Evolutionary conservation across 2,113 vertebrate genomes (phyloP), one percentile per base, ranked within the genome.

Genomic region (Salvelinus sp.): DNA sequence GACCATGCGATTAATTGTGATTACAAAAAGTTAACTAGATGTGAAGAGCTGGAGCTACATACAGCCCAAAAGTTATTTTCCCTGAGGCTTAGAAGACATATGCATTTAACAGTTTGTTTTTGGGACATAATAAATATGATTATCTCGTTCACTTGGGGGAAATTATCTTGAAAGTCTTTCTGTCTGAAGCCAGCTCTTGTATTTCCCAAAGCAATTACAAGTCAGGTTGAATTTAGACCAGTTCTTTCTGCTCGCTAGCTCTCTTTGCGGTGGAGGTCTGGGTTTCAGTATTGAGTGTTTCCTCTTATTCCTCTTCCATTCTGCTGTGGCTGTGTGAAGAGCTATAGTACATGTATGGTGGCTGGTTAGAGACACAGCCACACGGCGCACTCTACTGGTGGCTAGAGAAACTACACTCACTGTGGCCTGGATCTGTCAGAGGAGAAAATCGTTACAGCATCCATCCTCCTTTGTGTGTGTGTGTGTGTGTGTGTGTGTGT

Each of bases 381-480:
- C 85, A 86, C 87, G 92, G 88, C 87, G 70, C 90, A 76, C 90
- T 92, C 93, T 93, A 80, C 85, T 92, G 93, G 86, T 30, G 18
- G 57, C 5, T 62, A 50, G 16, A 23, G 0, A 27, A 75, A 83
- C 0, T n/a, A 69, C 82, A 73, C 5, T 33, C 4, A 66, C 65
- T 70, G 69, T 70, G 66, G 47, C 38, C 58, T 74, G 25, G 7
- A 70, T 72, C 14, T 84, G 69, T 81, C 57, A 64, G 33, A 62
- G n/a, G n/a, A 23, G 38, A 69, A 28, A 58, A 50, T 78, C 57
- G 71, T 62, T 74, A 48, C 63, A 69, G 70, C 3, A 1, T 54
- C 22, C 28, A 10, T 48, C n/a, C 18, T 73, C 75, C 64, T 81
- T 75, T 72, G 63, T 47, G 48, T 66, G 10, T 69, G 22, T 75